These are phyloP conservation scores for Hirtodrosophila alboralis DNA, from an alignment of 2,888 invertebrate species.

Conservation along the genomic window DNA sequence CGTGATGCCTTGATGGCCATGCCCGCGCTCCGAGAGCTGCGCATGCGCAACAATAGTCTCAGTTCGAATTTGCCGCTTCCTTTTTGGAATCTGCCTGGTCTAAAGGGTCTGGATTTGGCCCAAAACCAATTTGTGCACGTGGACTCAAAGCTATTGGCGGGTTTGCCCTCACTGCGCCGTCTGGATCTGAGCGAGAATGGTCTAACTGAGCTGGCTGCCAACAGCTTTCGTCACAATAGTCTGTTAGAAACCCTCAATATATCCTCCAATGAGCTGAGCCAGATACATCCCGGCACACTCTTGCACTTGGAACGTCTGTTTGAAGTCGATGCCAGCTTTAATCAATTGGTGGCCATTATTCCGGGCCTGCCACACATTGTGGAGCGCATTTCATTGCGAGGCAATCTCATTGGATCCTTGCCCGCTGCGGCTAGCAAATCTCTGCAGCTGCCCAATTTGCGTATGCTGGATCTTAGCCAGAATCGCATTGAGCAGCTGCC, in stretches of 20 bases:
- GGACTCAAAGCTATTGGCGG: conserved; percentile 89
- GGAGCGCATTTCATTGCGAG: conserved; percentile 89
- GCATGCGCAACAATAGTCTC: conserved; percentile 92
- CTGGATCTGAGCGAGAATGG: conserved; percentile 91
- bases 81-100: conserved; percentile 92
- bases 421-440: conserved; percentile 88
- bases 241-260: conserved; percentile 92
- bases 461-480: conserved; percentile 90
- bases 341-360: conserved; percentile 90
- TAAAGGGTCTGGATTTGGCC: conserved; percentile 93
- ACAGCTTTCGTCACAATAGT: conserved; percentile 89
- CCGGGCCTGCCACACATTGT: conserved; percentile 91
- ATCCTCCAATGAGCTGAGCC: conserved; percentile 89
- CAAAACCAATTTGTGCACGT: conserved; percentile 89
- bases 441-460: conserved; percentile 89
- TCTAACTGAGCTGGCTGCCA: conserved; percentile 88
- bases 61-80: conserved; percentile 89
- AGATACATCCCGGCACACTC: conserved; percentile 91
- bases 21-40: conserved; percentile 92
- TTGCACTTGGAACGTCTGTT: conserved; percentile 90
- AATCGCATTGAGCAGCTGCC: conserved; percentile 90
- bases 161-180: conserved; percentile 90
- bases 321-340: conserved; percentile 91
- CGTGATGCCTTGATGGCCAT: conserved; percentile 92
- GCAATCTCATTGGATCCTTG: conserved; percentile 89